These are phyloP conservation scores for Turdus rufiventris DNA, from an alignment of 2,113 vertebrate genomes.

Conservation along the genomic window DNA sequence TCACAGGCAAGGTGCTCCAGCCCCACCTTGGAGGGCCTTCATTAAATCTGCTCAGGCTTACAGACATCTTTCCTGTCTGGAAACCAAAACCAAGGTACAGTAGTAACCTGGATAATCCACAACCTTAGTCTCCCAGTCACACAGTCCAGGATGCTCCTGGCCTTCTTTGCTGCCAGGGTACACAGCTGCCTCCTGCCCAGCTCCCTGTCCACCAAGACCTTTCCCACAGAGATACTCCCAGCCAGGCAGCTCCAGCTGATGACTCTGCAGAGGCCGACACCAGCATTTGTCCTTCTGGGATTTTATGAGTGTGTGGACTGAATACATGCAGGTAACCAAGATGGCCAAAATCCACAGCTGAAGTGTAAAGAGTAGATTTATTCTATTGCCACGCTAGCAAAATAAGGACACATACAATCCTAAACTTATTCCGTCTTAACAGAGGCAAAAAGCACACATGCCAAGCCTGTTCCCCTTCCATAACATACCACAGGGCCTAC, in stretches of 20 bases:
- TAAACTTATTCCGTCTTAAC: background rate
- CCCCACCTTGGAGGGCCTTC: background rate
- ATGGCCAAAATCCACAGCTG: background rate
- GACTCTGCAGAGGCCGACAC: background rate
- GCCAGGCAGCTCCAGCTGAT: background rate
- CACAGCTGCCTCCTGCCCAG: background rate
- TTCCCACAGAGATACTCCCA: background rate
- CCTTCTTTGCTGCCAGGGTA: background rate
- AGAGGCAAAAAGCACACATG: fast-evolving
- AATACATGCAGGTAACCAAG: background rate
- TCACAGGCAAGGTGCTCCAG: background rate
- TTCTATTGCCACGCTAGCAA: fast-evolving
- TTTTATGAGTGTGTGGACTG: background rate
- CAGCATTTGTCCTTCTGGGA: background rate
- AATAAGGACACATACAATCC: background rate
- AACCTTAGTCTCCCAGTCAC: background rate
- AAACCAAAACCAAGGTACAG: background rate
- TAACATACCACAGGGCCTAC: background rate
- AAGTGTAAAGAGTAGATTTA: background rate
- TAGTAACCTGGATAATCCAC: background rate
- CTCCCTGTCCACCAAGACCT: background rate
- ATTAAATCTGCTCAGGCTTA: background rate
- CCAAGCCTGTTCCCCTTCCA: background rate
- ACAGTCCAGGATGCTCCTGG: background rate
- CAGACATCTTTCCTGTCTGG: background rate